A percentile compares a stretch with the other conserved stretches of the same genome.
These are phyloP conservation scores for Sminthurides aquaticus DNA, from an alignment of 2,888 invertebrate species.

Conservation along the genomic window DNA sequence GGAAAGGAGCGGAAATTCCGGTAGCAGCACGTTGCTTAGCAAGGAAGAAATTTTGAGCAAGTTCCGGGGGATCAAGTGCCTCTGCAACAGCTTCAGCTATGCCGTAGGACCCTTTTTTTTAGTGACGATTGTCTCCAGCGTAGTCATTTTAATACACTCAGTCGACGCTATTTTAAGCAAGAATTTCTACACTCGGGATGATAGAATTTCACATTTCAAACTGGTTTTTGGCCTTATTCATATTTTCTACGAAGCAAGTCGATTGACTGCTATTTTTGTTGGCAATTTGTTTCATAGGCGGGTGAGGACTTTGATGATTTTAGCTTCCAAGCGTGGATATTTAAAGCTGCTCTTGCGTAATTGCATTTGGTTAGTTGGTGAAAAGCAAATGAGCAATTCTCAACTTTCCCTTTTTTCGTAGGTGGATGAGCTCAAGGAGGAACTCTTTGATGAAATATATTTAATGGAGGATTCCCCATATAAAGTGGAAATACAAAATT, in stretches of 20 bases:
- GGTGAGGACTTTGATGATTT: neutral
- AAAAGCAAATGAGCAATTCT: no score
- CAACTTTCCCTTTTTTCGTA: neutral
- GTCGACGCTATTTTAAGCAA: slow-evolving; percentile 5
- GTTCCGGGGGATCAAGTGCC: neutral
- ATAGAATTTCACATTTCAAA: neutral
- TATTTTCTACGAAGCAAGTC: slow-evolving; percentile 7
- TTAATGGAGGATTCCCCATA: neutral
- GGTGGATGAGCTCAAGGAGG: neutral
- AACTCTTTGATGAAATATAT: neutral
- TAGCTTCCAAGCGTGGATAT: no score
- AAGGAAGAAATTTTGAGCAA: slow-evolving; percentile 2
- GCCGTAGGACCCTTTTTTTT: neutral
- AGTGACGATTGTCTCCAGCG: neutral
- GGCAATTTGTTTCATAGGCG: slow-evolving; percentile 5
- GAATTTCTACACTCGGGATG: neutral
- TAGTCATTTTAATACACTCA: slow-evolving; percentile 17
- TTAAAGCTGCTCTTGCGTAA: no score
- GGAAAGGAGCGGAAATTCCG: neutral
- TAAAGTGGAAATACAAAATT: slow-evolving; percentile 9
- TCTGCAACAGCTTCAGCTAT: neutral
- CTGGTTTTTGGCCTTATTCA: neutral
- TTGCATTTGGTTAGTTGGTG: no score
- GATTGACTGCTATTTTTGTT: slow-evolving; percentile 8
- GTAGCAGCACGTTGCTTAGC: neutral